Evolutionary conservation across 1,140 invertebrate species (phyloP).

Genomic region (Heliconius melpomene): DNA sequence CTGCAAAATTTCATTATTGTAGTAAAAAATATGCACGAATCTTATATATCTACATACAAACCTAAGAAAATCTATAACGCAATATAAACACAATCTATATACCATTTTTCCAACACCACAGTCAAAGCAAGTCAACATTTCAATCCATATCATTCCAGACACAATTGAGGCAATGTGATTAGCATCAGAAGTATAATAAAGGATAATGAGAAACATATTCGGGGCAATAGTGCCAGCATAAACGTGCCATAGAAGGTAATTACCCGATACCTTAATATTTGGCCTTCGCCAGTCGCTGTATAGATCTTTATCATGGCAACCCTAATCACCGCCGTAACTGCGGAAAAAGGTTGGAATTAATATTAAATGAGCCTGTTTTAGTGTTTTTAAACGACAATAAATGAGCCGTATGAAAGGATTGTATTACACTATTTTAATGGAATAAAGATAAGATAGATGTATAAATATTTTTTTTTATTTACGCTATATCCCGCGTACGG

Average conservation of each 20-base stretch:
- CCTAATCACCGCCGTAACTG: slow-evolving; percentile 35
- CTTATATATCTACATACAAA: too few species aligned
- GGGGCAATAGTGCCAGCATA: slow-evolving; percentile 44
- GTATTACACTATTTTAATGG: slow-evolving; percentile 11
- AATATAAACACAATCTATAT: background rate
- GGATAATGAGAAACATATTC: slow-evolving; percentile 52
- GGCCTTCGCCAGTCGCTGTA: slow-evolving; percentile 39
- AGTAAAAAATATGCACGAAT: too few species aligned
- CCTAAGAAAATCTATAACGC: background rate
- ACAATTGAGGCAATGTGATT: slow-evolving; percentile 44
- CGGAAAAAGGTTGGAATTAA: slow-evolving; percentile 37
- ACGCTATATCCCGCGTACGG: too few species aligned
- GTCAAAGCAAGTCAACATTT: slow-evolving; percentile 29
- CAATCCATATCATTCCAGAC: slow-evolving; percentile 41
- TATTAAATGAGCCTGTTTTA: slow-evolving; percentile 38
- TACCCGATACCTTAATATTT: slow-evolving; percentile 45
- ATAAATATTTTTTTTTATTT: too few species aligned
- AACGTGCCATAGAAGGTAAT: slow-evolving; percentile 46
- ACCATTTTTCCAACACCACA: background rate
- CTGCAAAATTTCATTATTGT: too few species aligned
- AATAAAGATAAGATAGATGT: background rate
- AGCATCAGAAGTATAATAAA: slow-evolving; percentile 49
- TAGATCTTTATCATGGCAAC: slow-evolving; percentile 43
- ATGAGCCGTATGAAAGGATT: slow-evolving; percentile 27
- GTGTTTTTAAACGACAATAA: slow-evolving; percentile 33